Percentiles rank a stretch among this genome's conserved stretches.
Conservation (phyloP, 92 coral and sea anemone genomes). For the Palythoa grandis region DNA sequence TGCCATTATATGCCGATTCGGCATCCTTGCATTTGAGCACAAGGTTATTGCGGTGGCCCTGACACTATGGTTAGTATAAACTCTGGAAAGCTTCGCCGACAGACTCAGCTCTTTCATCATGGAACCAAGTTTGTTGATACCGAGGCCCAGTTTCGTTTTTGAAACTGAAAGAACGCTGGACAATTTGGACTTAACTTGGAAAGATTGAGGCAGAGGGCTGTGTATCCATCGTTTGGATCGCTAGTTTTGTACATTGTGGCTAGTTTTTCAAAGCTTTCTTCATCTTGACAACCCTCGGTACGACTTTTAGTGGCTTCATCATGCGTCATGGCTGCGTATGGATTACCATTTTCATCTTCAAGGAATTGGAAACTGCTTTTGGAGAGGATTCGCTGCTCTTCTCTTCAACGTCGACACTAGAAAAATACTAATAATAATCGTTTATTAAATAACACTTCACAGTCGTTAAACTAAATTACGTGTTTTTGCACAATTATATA, state of each 20-base stretch:
- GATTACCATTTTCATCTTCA: not conserved
- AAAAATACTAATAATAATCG: too few species aligned
- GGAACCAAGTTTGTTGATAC: slow-evolving; percentile 44
- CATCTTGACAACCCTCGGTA: not conserved
- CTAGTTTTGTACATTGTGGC: slow-evolving; percentile 64
- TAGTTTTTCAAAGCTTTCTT: slow-evolving; percentile 41
- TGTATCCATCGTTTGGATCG: slow-evolving; percentile 48
- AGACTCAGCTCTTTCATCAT: slow-evolving; percentile 58
- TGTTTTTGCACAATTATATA: too few species aligned
- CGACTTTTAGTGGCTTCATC: slow-evolving; percentile 9
- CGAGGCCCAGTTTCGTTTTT: slow-evolving; percentile 48
- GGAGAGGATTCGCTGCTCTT: slow-evolving; percentile 14
- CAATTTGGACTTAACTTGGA: slow-evolving; percentile 46
- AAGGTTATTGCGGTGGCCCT: not conserved
- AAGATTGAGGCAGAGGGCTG: slow-evolving; percentile 52
- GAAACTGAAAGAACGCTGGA: slow-evolving; percentile 61
- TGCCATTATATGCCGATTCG: too few species aligned
- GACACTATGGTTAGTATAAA: slow-evolving; percentile 55
- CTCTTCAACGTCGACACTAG: slow-evolving; percentile 17
- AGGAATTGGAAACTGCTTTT: slow-evolving; percentile 10
- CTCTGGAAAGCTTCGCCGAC: slow-evolving; percentile 32
- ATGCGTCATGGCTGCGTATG: slow-evolving; percentile 21
- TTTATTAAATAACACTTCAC: too few species aligned
- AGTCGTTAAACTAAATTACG: too few species aligned
- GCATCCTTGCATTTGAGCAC: too few species aligned